Base-by-base conservation (phyloP, 35 echinoderm and acorn worm genomes). In the Heliocidaris erythrogramma region DNA sequence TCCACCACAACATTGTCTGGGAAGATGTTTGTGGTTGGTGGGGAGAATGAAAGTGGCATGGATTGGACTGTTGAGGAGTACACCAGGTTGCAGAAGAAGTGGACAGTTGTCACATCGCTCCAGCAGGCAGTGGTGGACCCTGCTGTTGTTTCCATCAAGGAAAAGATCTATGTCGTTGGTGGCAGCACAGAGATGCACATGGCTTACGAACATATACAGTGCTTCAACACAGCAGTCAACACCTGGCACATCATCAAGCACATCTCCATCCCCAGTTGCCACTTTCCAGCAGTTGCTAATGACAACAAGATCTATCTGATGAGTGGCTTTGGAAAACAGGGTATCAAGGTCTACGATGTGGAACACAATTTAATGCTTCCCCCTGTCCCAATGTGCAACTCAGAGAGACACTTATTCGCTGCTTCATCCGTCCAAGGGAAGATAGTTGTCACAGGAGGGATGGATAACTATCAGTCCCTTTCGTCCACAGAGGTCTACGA, bases 281-380 rank as follows among this genome's bases (percentile, higher is more conserved):
- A 96, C 47, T 96, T 97, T 59, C 97, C 97, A 11, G 95, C 92
- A 27, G 35, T 96, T 29, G 94, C 92, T 7, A 21, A 95, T 49
- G 90, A 92, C 86, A 94, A 96, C 85, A 85, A 92, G 56, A 96
- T 97, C 30, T 97, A 96, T 71, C 92, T 97, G 14, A 85, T 97
- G 47, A 95, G 95, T 52, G 95, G 97, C 30, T 93, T 60, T 29
- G 97, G 96, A 9, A 89, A 61, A 6, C 60, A 94, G 27, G 97
- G 97, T 13, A 96, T 97, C 27, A 95, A 97, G 85, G 95, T 97
- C 31, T 97, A 97, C 53, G 93, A 97, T 88, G 93, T 94, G 3
- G 89, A 96, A 48, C 90, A 48, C 21, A 65, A 97, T 48, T 30
- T 29, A 10, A 93, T 61, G 48, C 93, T 96, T 16, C 89, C 93